Evolutionary conservation across 2,888 invertebrate genomes (phyloP), one percentile per base, ranked within the genome.

Genomic region (Agrotis ipsilon): DNA sequence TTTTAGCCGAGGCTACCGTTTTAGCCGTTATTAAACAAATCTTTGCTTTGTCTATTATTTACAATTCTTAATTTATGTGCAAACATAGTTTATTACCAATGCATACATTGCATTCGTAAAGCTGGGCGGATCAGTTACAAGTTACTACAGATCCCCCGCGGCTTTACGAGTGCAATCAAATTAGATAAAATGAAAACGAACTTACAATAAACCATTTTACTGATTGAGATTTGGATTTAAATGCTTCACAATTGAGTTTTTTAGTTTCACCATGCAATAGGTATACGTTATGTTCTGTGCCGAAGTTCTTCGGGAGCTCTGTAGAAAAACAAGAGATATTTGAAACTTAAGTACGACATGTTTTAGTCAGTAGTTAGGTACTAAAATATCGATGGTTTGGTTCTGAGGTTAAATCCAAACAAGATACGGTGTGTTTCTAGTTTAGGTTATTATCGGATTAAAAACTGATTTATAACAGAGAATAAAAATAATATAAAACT

Each of bases 141-240:
- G n/a, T n/a, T 32, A 32, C 32, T 32, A 32, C 9, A 7, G 0
- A 27, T 27, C 27, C 27, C 27, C 32, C 9, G 5, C 11, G 39
- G 39, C 39, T 39, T 39, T 11, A 11, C 2, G 9, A 39, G 9
- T 39, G 39, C 2, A 39, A 39, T 39, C 39, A 32, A 43, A 5
- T 27, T 39, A 39, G 9, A n/a, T 16, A 13, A 3, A 64, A 24
- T 43, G 18, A 43, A 19, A 67, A 65, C 49, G 51, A 49, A 80
- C 84, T 81, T 71, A 84, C 84, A 21, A 57, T 21, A 43, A 83
- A 77, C 84, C 84, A 85, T 58, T 60, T 67, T 3, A 81, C 55
- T 19, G 70, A 65, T 59, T 83, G 75, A 3, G 68, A 62, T 62
- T 57, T 51, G 11, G 69, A 74, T 13, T 49, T 75, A 21, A 59